phyloP scores from a whole-genome alignment of 2,113 vertebrate genomes.

The Chauna torquata region DNA sequence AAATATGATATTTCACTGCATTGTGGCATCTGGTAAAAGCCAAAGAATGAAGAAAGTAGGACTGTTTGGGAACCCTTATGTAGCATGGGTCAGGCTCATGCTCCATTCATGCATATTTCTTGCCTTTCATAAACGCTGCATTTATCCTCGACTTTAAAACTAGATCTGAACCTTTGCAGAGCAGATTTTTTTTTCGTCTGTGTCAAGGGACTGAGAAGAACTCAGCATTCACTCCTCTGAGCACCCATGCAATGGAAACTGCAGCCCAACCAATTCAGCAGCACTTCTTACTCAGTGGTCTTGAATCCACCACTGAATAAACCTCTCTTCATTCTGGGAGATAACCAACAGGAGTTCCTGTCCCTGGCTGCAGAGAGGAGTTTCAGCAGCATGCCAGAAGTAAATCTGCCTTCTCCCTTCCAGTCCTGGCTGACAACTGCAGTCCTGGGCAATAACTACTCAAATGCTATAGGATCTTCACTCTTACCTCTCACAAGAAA shows the following conservation, averaged over 20 bases:
- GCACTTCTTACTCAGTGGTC: not conserved
- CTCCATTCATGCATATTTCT: not conserved
- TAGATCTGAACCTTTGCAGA: not conserved
- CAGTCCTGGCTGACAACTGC: not conserved
- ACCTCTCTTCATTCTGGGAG: not conserved
- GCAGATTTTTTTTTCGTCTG: not conserved
- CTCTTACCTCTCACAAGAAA: not conserved
- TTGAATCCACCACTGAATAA: not conserved
- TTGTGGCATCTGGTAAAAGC: not conserved
- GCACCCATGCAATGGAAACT: accelerated
- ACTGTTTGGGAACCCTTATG: not conserved
- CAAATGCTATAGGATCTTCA: not conserved
- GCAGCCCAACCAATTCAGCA: not conserved
- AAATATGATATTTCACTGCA: not conserved
- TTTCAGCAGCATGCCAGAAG: not conserved
- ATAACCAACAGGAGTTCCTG: not conserved
- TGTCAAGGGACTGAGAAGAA: not conserved
- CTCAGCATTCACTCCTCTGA: not conserved
- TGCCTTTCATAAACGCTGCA: not conserved
- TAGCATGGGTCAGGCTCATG: not conserved
- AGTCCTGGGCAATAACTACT: not conserved
- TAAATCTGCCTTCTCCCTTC: not conserved
- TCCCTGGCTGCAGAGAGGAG: not conserved
- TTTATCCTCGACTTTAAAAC: not conserved
- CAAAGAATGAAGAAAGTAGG: not conserved